Evolutionary conservation across 2,113 vertebrate species (phyloP).

Genomic region (Micronisus gabar): DNA sequence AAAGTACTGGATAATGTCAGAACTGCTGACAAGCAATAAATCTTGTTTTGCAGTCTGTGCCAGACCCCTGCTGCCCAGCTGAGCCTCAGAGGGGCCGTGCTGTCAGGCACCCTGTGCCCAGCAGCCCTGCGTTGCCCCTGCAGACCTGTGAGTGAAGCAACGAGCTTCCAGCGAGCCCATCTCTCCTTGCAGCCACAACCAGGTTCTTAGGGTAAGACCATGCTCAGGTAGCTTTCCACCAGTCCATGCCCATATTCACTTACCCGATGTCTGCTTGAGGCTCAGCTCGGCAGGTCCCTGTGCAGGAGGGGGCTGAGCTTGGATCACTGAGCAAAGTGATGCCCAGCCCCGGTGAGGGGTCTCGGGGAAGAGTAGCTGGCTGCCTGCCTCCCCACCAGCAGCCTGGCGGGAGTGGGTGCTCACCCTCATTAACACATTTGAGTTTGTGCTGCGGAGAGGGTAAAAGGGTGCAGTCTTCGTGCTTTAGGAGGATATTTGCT

Average conservation of each 20-base stretch:
- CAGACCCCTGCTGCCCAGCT: neutral
- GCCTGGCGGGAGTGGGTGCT: neutral
- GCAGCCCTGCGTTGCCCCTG: neutral
- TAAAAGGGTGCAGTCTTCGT: neutral
- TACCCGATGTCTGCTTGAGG: neutral
- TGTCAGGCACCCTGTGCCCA: fast-evolving
- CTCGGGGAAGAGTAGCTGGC: fast-evolving
- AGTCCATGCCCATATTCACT: neutral
- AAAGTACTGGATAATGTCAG: neutral
- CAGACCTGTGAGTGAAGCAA: neutral
- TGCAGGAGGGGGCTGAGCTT: neutral
- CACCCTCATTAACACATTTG: neutral
- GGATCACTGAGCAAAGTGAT: neutral
- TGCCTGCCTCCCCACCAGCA: neutral
- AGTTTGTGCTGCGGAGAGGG: neutral
- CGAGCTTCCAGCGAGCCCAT: fast-evolving
- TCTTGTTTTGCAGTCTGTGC: neutral
- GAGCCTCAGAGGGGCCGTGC: neutral
- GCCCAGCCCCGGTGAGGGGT: neutral
- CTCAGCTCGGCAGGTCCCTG: neutral
- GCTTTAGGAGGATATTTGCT: neutral
- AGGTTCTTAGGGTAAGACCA: neutral
- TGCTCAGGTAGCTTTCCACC: neutral
- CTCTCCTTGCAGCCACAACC: too few species aligned
- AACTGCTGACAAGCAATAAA: neutral